phyloP scores from a whole-genome alignment of 1,140 invertebrate genomes.

The Meloidogyne chitwoodi region DNA sequence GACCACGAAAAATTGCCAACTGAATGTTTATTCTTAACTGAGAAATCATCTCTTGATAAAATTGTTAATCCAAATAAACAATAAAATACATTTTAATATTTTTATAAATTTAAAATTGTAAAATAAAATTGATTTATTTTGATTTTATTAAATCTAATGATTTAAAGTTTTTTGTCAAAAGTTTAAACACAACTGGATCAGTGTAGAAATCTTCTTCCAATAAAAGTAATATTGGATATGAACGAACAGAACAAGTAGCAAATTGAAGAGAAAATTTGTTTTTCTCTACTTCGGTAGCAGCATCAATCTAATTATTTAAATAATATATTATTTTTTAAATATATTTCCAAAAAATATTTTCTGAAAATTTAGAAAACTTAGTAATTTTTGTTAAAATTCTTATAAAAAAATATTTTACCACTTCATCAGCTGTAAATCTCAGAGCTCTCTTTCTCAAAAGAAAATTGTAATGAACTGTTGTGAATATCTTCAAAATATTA shows the following conservation, averaged over 20 bases:
- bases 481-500: conserved; percentile 40
- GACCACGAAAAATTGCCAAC: not conserved
- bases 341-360: conserved; percentile 5
- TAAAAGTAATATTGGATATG: conserved; percentile 46
- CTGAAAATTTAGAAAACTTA: no score
- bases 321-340: no score
- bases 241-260: conserved; percentile 49
- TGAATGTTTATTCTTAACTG: conserved; percentile 8
- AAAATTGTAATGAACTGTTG: conserved; percentile 54
- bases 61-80: conserved; percentile 8
- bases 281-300: conserved; percentile 16
- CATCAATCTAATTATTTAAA: conserved; percentile 24
- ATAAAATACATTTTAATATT: no score
- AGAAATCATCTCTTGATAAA: conserved; percentile 3
- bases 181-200: conserved; percentile 43
- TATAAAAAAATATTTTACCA: conserved; percentile 20
- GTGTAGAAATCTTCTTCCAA: conserved; percentile 44
- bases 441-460: conserved; percentile 47
- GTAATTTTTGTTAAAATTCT: no score
- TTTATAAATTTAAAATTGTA: no score
- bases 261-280: conserved; percentile 49
- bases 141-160: conserved; percentile 5
- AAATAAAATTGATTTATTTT: not conserved
- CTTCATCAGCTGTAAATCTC: conserved; percentile 38
- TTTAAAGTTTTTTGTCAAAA: conserved; percentile 38